Evolutionary conservation across 30 jellyfish, hydroid and myxozoan species (phyloP).

Genomic region (Rhopilema esculentum): DNA sequence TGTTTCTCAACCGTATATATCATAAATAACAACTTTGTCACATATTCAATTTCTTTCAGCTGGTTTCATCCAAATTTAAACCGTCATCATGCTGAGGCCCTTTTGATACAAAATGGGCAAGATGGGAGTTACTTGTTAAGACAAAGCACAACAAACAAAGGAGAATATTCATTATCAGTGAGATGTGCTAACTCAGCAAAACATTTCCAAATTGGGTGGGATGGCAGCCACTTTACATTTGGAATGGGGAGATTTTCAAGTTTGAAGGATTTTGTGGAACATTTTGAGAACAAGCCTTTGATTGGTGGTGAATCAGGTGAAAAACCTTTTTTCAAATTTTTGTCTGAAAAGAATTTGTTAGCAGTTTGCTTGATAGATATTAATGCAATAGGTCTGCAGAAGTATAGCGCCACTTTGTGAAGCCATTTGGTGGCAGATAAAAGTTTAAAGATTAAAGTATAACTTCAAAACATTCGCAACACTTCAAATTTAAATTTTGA

Average conservation of each 20-base stretch:
- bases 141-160: constrained; percentile 83
- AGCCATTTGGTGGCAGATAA: no score
- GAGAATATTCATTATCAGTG: constrained; percentile 91
- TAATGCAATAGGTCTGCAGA: no score
- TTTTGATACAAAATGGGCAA: constrained; percentile 91
- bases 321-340: background rate
- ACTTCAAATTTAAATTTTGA: no score
- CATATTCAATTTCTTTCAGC: constrained; percentile 26
- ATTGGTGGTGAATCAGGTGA: constrained; percentile 96
- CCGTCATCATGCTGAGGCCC: constrained; percentile 99
- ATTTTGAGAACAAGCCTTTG: constrained; percentile 87
- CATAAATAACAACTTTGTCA: background rate
- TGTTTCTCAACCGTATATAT: no score
- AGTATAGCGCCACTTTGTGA: no score
- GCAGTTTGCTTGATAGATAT: no score
- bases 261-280: constrained; percentile 84
- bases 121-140: constrained; percentile 96
- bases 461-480: no score
- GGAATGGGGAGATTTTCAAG: constrained; percentile 96
- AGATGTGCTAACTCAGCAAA: constrained; percentile 94
- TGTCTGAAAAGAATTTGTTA: no score
- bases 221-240: constrained; percentile 87
- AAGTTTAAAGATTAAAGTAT: no score
- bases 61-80: constrained; percentile 98
- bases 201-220: constrained; percentile 96